Evolutionary conservation across 1,140 invertebrate genomes (phyloP), one percentile per base, ranked within the genome.

Genomic region (Pseudachorutes palmiensis): DNA sequence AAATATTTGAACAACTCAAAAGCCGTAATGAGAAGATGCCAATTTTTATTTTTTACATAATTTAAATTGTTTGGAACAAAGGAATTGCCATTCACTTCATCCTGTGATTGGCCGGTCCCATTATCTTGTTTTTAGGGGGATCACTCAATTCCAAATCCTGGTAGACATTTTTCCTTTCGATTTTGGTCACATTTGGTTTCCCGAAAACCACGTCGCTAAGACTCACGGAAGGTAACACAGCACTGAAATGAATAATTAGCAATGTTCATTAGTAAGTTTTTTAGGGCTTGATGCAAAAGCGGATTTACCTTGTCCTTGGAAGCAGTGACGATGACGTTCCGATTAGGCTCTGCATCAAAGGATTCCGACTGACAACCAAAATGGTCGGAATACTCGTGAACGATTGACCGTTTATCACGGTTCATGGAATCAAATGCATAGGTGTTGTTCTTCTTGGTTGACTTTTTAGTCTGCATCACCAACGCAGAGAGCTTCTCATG

Each of bases 341-440:
- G 83, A 76, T 96, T 95, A 0, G 94, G 94, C 77, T 97, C 94
- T 31, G 88, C 84, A 80, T 98, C 95, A 77, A 95, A 96, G 57
- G 92, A 91, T 57, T 91, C 86, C 68, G 92, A 92, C 75, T 94
- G 87, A 74, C 92, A 91, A 1, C 94, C 92, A 82, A 97, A 98
- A 77, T 92, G 90, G 75, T 94, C 89, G 70, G 92, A 94, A 74
- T 94, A 85, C 76, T 98, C 94, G 77, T 97, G 94, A 9, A 98
- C 85, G 72, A 97, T 87, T 74, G 87, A 84, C 14, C 95, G 82
- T 76, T 95, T 94, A 67, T 93, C 90, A 19, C 89, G 82, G 76
- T 94, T 95, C 92, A 97, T 95, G 12, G 88, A 85, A 12, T 91
- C 88, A 77, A 98, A 97, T 0, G 92, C 90, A 77, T 92, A 88